Evolutionary conservation across 2,797 vertebrate genomes (phyloP).

Genomic region (Helicolenus hilgendorfi): DNA sequence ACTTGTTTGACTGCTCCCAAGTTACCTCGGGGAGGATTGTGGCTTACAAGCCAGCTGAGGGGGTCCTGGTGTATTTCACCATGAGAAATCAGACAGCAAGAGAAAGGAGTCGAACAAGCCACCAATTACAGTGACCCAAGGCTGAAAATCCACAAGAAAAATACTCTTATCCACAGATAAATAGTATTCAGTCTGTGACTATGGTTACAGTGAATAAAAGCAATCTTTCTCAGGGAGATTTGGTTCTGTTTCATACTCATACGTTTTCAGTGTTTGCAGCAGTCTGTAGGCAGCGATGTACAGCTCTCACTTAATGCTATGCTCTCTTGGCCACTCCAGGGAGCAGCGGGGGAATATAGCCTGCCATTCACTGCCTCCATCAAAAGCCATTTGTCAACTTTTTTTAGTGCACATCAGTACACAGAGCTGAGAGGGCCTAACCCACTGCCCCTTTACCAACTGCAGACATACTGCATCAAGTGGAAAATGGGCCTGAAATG

Average conservation of each 20-base stretch:
- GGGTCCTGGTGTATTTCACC: conserved; percentile 38
- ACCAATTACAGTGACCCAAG: conserved; percentile 59
- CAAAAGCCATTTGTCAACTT: conserved; percentile 79
- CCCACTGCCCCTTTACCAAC: conserved; percentile 44
- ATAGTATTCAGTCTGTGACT: conserved; percentile 7
- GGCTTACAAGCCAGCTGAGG: conserved; percentile 3
- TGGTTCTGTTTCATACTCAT: conserved; percentile 13
- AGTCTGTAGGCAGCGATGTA: conserved; percentile 37
- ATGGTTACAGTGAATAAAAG: neutral
- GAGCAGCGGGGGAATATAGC: conserved; percentile 31
- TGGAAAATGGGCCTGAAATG: conserved; percentile 43
- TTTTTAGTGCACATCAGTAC: conserved; percentile 70
- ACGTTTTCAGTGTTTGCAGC: conserved; percentile 25
- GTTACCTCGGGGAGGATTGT: conserved; percentile 22
- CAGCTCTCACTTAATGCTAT: conserved; percentile 55
- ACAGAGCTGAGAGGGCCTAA: conserved; percentile 66
- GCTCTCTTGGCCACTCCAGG: conserved; percentile 56
- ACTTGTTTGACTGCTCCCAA: conserved; percentile 21
- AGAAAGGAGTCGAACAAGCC: conserved; percentile 31
- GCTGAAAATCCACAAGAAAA: conserved; percentile 25
- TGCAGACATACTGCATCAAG: conserved; percentile 49
- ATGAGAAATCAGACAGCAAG: conserved; percentile 59
- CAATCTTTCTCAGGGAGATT: conserved; percentile 5
- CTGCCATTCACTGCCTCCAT: conserved; percentile 69
- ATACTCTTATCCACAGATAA: conserved; percentile 6